Conservation (phyloP, 2,113 vertebrate genomes). For the Onychostruthus taczanowskii region DNA sequence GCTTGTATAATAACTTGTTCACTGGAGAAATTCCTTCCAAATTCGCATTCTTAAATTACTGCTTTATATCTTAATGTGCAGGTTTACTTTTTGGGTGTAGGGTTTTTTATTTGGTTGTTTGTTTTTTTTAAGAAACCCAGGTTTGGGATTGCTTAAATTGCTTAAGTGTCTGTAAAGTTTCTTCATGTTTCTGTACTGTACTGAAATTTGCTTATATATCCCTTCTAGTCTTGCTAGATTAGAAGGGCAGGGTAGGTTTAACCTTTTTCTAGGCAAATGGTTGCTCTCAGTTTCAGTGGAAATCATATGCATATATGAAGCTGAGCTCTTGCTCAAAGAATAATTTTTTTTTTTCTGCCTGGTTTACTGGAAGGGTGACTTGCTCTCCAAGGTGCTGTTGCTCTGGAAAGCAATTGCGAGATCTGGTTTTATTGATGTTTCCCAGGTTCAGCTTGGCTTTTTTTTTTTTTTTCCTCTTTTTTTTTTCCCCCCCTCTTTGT, state of each 20-base stretch:
- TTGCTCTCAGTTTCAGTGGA: not conserved
- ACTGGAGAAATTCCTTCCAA: not conserved
- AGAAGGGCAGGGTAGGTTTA: not conserved
- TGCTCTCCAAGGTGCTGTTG: slow-evolving; percentile 13
- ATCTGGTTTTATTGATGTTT: not conserved
- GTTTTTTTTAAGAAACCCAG: not conserved
- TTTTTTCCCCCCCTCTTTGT: not conserved
- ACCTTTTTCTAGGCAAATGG: not conserved
- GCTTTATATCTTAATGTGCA: not conserved
- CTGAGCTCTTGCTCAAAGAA: not conserved
- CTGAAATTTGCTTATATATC: not conserved
- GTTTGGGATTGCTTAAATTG: not conserved
- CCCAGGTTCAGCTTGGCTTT: not conserved
- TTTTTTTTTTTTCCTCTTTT: not conserved
- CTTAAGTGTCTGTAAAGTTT: not conserved
- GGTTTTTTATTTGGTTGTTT: not conserved
- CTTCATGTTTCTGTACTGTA: not conserved
- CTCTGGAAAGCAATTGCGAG: not conserved
- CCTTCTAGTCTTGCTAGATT: not conserved
- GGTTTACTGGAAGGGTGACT: not conserved
- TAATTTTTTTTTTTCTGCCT: not conserved
- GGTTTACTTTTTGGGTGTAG: not conserved
- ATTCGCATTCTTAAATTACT: not conserved
- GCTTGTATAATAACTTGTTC: not conserved
- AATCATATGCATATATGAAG: not conserved